Conservation (phyloP, 2,797 vertebrate genomes). For the Masticophis lateralis region DNA sequence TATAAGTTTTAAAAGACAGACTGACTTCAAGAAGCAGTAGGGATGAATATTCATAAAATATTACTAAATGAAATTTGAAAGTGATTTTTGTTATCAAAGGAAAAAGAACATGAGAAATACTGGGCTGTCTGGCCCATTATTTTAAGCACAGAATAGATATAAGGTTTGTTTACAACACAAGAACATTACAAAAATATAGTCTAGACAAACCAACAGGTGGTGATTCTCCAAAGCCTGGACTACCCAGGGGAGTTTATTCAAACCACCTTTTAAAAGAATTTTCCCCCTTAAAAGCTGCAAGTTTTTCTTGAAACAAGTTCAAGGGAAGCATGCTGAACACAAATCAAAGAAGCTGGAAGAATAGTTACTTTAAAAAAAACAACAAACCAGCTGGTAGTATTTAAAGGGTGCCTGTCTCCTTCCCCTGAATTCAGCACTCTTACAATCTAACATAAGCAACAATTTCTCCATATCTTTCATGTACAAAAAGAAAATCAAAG, state of each 20-base stretch:
- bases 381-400: not conserved
- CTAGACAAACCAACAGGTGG: conserved; percentile 3
- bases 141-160: not conserved
- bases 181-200: not conserved
- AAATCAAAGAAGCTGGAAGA: not conserved
- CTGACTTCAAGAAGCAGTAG: not conserved
- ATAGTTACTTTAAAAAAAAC: not conserved
- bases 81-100: not conserved
- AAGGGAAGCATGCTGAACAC: not conserved
- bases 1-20: not conserved
- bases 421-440: not conserved
- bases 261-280: not conserved
- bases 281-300: not conserved
- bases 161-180: not conserved
- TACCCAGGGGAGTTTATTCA: not conserved
- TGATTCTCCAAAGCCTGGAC: not conserved
- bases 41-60: not conserved
- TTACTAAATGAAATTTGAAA: not conserved
- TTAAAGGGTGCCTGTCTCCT: not conserved
- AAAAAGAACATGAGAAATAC: too few relatives aligned
- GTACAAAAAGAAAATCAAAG: not conserved
- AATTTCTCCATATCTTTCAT: not conserved
- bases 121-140: not conserved
- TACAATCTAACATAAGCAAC: not conserved
- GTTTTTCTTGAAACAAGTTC: not conserved